Conservation (phyloP, 2,113 vertebrate genomes). For the Nyctibius bracteatus region DNA sequence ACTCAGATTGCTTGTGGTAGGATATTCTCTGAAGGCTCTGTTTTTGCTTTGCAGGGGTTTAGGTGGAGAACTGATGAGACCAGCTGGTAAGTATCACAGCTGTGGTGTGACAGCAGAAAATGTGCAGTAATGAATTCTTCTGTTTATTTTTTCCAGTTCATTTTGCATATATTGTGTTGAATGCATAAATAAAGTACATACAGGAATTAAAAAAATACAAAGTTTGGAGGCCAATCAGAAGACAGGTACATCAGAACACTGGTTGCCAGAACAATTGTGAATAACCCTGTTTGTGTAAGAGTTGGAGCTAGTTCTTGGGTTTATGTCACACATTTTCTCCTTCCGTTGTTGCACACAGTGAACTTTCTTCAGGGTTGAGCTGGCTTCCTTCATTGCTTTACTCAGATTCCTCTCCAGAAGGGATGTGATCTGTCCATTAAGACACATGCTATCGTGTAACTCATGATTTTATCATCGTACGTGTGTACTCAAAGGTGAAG, state of each 20-base stretch:
- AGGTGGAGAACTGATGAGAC: constrained; percentile 92
- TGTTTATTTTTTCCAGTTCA: not conserved
- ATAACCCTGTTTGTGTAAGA: not conserved
- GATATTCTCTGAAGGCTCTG: not conserved
- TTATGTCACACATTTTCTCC: not conserved
- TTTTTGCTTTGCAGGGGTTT: constrained; percentile 81
- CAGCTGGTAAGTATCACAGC: constrained; percentile 79
- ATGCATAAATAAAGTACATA: not conserved
- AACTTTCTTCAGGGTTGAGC: not conserved
- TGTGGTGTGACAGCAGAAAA: not conserved
- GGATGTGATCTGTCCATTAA: not conserved
- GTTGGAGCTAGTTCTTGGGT: not conserved
- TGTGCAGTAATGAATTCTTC: not conserved
- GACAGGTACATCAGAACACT: not conserved
- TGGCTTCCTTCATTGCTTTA: not conserved
- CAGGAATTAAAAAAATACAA: not conserved
- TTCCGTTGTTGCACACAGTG: not conserved
- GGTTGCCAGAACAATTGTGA: not conserved
- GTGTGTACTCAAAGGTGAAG: not conserved
- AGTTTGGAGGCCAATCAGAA: not conserved
- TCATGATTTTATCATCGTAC: not conserved
- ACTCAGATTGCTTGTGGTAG: not conserved
- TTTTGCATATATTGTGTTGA: not conserved
- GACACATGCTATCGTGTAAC: not conserved
- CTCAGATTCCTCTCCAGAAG: not conserved